Base-by-base conservation (phyloP, 2,888 invertebrate genomes). In the Phlogophora meticulosa region DNA sequence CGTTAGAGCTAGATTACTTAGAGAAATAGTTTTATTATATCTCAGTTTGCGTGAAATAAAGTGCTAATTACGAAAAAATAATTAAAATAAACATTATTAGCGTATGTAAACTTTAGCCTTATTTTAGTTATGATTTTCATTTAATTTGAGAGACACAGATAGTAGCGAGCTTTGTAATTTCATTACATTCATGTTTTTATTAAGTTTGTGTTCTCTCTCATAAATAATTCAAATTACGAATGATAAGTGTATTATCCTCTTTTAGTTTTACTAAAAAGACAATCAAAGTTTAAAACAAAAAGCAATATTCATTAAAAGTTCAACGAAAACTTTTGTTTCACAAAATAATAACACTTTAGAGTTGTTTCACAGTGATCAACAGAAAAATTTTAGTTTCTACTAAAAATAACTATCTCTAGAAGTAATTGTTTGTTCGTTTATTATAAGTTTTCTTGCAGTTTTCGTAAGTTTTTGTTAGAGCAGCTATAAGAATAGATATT, bases 271-370 rank as follows among this genome's bases (percentile, higher is more conserved):
- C 42, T 32, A 45, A 70, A 64, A 62, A 49, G 9, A 36, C 9
- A 46, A 38, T 46, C 40, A 52, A 69, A 69, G 34, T 74, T 77
- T 45, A 34, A 38, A 73, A 59, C 17, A 17, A 48, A 71, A 71
- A 64, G 63, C 60, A 67, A 71, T 67, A 78, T 64, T 67, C 48
- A 62, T 75, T 71, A 70, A 59, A 61, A 66, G 43, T 73, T 59
- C 0, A n/a, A 9, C 20, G 28, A 40, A 69, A 66, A 64, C 24
- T 63, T 59, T 43, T 9, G 20, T 17, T 13, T 13, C 53, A 53
- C 38, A 32, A 62, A 51, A 68, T 66, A 63, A 57, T 64, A 58
- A 36, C 56, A 40, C 20, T 73, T 61, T n/a, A 15, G 22, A 36
- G 20, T 52, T 74, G 48, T 62, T 68, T 22, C 40, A 38, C 9